A percentile compares a stretch with the other conserved stretches of the same genome.
Conservation (phyloP, 2,888 invertebrate species). For the Drosophila prolongata region DNA sequence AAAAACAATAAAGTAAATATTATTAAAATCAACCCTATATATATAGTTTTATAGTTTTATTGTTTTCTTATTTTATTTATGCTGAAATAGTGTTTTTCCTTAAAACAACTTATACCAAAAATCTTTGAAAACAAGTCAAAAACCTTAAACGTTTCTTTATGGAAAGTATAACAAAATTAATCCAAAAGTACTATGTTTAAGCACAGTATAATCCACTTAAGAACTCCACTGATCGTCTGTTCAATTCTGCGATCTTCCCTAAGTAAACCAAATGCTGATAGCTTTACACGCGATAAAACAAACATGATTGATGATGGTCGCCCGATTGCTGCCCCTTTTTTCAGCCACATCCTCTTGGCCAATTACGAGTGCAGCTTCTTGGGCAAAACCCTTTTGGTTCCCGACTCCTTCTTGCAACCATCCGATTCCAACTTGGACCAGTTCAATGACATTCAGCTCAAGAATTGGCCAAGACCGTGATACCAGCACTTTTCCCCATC, state of each 20-base stretch:
- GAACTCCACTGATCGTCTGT: not conserved
- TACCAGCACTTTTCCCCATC: conserved; percentile 5
- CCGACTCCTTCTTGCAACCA: conserved; percentile 3
- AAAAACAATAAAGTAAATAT: too few relatives aligned
- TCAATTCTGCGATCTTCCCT: not conserved
- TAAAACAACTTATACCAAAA: too few relatives aligned
- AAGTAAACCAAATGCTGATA: conserved; percentile 23
- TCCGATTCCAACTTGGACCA: conserved; percentile 10
- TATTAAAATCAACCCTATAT: too few relatives aligned
- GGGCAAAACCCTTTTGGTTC: conserved; percentile 20
- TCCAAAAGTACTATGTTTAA: too few relatives aligned
- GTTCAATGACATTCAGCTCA: conserved; percentile 63
- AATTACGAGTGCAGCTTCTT: conserved; percentile 35
- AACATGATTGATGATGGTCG: conserved; percentile 31
- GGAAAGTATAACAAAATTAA: too few relatives aligned
- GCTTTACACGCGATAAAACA: conserved; percentile 12
- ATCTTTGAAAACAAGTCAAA: too few relatives aligned
- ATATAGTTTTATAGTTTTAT: too few relatives aligned
- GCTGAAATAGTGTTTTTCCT: too few relatives aligned
- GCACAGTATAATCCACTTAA: not conserved
- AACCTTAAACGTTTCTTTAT: too few relatives aligned
- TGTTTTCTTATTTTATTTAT: too few relatives aligned
- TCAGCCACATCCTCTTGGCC: conserved; percentile 5
- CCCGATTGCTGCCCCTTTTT: not conserved
- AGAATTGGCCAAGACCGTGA: conserved; percentile 62